Base-by-base conservation (phyloP, 2,888 invertebrate genomes). In the Dicyrtoma fusca region DNA sequence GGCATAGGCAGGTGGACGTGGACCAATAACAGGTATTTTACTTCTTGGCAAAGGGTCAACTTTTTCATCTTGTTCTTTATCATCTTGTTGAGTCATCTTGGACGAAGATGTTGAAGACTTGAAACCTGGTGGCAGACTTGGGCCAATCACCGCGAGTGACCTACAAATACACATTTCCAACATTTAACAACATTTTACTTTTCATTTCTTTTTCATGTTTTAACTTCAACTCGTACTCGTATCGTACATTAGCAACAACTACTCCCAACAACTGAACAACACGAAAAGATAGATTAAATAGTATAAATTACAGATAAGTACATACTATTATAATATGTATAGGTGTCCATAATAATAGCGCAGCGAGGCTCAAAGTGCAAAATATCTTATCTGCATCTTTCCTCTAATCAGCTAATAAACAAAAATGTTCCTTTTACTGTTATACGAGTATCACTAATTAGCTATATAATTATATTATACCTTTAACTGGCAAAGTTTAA, bases 151-250 rank as follows among this genome's bases (percentile, higher is more conserved):
- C 23, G 44, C 63, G 25, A 61, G 11, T 64, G 71, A 63, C 63
- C 70, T 71, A 71, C 62, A 71, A 71, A 63, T 55, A 71, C 70
- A 71, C 51, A 62, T 61, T 14, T n/a, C 26, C 14, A 53, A 17
- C 49, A 11, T 17, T 34, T 5, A 34, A 34, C 34, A 34, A 34
- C 34, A 68, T 68, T 65, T 65, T 68, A 68, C 68, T 68, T 68
- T 68, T 68, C 53, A 68, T 68, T 68, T 68, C 68, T 55, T 68
- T 65, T 68, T 45, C 63, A 63, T 42, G 23, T 51, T 51, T 34
- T 8, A 34, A 34, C 34, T 34, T 34, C 34, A 34, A 61, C 34
- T 42, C 17, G 34, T 34, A 61, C 34, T 61, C 61, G 5, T 14
- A 23, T 57, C 26, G 6, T 26, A 61, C 17, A 53, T 10, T 19